A percentile compares a stretch with the other conserved stretches of the same genome.
Conservation (phyloP, 2,888 invertebrate genomes). For the Diarsia mendica region DNA sequence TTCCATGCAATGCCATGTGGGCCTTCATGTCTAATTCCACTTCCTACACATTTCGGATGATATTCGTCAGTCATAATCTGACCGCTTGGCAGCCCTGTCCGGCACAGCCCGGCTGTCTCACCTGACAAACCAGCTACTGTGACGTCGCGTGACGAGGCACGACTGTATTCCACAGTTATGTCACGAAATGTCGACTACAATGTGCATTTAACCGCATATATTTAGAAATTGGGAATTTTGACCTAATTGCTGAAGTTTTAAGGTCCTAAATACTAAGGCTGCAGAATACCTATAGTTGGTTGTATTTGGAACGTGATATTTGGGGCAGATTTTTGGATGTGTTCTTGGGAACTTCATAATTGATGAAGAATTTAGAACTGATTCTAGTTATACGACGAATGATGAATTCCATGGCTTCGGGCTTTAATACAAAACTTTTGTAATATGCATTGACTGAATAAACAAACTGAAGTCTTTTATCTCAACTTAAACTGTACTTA, state of each 20-base stretch:
- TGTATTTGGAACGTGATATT: not conserved
- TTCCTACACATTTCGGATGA: not conserved
- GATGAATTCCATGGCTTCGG: not conserved
- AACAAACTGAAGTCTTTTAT: not conserved
- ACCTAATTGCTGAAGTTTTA: not conserved
- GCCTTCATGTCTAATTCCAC: not conserved
- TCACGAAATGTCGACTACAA: slow-evolving; percentile 62
- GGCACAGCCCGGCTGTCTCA: slow-evolving; percentile 9
- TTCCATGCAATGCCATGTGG: not conserved
- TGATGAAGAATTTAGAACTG: slow-evolving; percentile 23
- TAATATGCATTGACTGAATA: not conserved
- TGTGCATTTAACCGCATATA: slow-evolving; percentile 34
- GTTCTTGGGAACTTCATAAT: slow-evolving; percentile 6
- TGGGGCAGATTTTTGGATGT: slow-evolving; percentile 15
- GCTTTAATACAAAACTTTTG: no score
- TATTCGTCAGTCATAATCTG: slow-evolving; percentile 8
- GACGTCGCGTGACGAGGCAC: slow-evolving; percentile 57
- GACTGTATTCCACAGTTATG: slow-evolving; percentile 54
- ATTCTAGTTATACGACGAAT: not conserved
- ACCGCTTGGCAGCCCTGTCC: slow-evolving; percentile 45
- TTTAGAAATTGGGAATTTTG: not conserved
- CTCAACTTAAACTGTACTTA: not conserved
- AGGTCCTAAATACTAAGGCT: slow-evolving; percentile 3
- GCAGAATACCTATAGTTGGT: not conserved
- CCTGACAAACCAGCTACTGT: slow-evolving; percentile 50